These are phyloP conservation scores for Picathartes gymnocephalus DNA, from an alignment of 2,113 vertebrate genomes.

Conservation along the genomic window DNA sequence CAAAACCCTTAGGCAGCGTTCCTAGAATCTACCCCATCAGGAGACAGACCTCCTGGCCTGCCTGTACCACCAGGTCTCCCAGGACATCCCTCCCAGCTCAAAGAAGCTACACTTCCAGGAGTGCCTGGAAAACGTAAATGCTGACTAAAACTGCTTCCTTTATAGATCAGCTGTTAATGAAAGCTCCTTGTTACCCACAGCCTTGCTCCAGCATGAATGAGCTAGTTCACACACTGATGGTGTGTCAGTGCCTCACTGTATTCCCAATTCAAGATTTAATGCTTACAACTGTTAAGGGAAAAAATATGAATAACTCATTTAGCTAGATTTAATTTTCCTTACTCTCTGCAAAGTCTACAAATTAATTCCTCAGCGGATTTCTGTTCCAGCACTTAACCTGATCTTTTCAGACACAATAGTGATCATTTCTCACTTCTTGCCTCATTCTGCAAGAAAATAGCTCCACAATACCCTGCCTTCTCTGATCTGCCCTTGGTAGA, in stretches of 20 bases:
- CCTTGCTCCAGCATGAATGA: neutral
- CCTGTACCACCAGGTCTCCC: neutral
- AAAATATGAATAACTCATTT: neutral
- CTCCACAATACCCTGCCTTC: neutral
- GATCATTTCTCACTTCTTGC: neutral
- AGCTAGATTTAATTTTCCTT: conserved; percentile 1
- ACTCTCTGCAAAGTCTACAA: neutral
- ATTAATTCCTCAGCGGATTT: conserved; percentile 10
- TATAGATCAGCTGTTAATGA: neutral
- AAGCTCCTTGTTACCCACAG: neutral
- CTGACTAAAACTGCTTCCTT: neutral
- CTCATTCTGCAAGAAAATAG: neutral
- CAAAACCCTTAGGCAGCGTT: neutral
- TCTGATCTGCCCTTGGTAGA: neutral
- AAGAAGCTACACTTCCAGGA: neutral
- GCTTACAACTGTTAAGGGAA: neutral
- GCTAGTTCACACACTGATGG: neutral
- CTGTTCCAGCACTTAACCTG: neutral
- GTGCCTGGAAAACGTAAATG: neutral
- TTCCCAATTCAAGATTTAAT: neutral
- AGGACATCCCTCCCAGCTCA: neutral
- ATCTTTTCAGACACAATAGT: neutral
- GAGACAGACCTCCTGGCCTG: neutral
- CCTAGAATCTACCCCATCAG: neutral
- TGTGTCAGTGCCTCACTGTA: neutral